A percentile compares a stretch with the other conserved stretches of the same genome.
These are phyloP conservation scores for Promerops cafer DNA, from an alignment of 2,113 vertebrate genomes.

Conservation along the genomic window DNA sequence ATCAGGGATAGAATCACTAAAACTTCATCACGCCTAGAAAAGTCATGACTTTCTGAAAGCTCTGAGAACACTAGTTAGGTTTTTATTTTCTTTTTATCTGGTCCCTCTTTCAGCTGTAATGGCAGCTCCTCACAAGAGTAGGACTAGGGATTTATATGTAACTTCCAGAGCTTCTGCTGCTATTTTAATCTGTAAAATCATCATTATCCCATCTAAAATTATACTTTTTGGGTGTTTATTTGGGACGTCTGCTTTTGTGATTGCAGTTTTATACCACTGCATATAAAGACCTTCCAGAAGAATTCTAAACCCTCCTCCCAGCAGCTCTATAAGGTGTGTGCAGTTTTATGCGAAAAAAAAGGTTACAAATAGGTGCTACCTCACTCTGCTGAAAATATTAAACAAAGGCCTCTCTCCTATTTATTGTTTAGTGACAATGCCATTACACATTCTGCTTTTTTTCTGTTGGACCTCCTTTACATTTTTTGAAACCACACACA, in stretches of 20 bases:
- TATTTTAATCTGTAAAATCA: not conserved
- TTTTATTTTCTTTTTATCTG: not conserved
- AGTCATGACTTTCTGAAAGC: not conserved
- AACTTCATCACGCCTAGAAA: not conserved
- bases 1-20: fast-evolving
- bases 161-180: not conserved
- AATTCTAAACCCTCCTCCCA: not conserved
- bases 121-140: not conserved
- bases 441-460: not conserved
- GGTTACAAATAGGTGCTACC: fast-evolving
- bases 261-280: not conserved
- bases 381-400: not conserved
- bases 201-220: not conserved
- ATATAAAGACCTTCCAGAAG: not conserved
- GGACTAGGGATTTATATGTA: not conserved
- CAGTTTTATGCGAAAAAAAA: not conserved
- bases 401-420: not conserved
- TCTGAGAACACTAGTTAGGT: not conserved
- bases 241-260: not conserved
- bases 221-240: not conserved
- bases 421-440: not conserved
- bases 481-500: not conserved
- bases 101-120: not conserved
- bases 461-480: not conserved
- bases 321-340: fast-evolving